Evolutionary conservation across 1,140 invertebrate genomes (phyloP).

Genomic region (Bombus impatiens): DNA sequence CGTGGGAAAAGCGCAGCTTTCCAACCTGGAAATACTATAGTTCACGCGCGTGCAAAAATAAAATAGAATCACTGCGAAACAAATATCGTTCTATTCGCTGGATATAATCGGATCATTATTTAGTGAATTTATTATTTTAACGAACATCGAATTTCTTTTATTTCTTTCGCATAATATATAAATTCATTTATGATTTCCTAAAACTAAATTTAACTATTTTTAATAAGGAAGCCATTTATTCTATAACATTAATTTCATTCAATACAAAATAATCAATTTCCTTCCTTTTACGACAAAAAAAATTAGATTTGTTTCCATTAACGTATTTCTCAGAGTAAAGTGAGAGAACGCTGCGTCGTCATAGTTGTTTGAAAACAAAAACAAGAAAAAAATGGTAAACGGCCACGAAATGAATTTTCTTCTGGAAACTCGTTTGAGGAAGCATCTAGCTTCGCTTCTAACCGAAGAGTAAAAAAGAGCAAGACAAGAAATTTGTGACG

Average conservation of each 20-base stretch:
- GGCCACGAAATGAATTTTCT: not conserved
- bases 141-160: not conserved
- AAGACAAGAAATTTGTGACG: not conserved
- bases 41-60: not conserved
- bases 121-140: not conserved
- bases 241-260: not conserved
- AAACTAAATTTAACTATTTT: not conserved
- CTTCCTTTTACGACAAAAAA: not conserved
- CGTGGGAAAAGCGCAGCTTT: conserved; percentile 22
- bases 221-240: not conserved
- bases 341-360: not conserved
- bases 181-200: not conserved
- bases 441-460: not conserved
- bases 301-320: conserved; percentile 29
- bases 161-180: not conserved
- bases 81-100: not conserved
- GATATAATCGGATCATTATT: not conserved
- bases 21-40: conserved; percentile 16
- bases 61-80: not conserved
- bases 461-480: not conserved
- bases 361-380: not conserved
- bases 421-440: conserved; percentile 7
- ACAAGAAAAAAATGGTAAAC: not conserved
- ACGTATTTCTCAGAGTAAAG: not conserved
- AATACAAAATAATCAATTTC: not conserved